Base-by-base conservation (phyloP, 2,888 invertebrate genomes). In the Polyommatus icarus region DNA sequence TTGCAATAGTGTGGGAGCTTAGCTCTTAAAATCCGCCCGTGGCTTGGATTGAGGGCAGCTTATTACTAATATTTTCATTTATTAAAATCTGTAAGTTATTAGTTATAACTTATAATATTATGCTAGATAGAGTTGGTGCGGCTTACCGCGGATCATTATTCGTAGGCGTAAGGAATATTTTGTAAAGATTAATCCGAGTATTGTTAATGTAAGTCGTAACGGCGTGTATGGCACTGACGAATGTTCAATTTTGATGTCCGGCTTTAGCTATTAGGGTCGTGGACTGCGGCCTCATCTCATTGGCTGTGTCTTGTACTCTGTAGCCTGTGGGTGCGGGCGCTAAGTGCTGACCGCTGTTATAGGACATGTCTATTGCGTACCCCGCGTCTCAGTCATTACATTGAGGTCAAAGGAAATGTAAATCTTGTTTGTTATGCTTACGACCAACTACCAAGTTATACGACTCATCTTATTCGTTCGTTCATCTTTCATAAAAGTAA, bases 331-430 rank as follows among this genome's bases (percentile, higher is more conserved):
- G 67, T 67, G 4, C 20, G 46, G 46, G 20, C 20, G 46, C 40
- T 40, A 40, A 40, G 40, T 40, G 71, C 18, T 36, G 72, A 40
- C 40, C 73, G 50, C 73, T 73, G 24, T 67, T 29, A 67, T 67
- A 67, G 50, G 29, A 15, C 24, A 24, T 12, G 29, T 50, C 50
- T 20, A 54, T 75, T 75, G 75, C 75, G 75, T 54, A 54, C 75
- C 46, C 46, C 73, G 73, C 75, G 50, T 75, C 75, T 54, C 24
- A 54, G 75, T 54, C 75, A 75, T 54, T 75, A 75, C 50, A 54
- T 75, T 54, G 75, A 29, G 75, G 75, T 75, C 75, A 75, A 54
- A 75, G 75, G 75, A 75, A 75, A 54, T 75, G 75, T 75, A 75
- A 54, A 75, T 75, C 24, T 73, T 20, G 40, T 73, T 32, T 5